phyloP scores from a whole-genome alignment of 2,797 vertebrate genomes.

The Microhierax caerulescens region DNA sequence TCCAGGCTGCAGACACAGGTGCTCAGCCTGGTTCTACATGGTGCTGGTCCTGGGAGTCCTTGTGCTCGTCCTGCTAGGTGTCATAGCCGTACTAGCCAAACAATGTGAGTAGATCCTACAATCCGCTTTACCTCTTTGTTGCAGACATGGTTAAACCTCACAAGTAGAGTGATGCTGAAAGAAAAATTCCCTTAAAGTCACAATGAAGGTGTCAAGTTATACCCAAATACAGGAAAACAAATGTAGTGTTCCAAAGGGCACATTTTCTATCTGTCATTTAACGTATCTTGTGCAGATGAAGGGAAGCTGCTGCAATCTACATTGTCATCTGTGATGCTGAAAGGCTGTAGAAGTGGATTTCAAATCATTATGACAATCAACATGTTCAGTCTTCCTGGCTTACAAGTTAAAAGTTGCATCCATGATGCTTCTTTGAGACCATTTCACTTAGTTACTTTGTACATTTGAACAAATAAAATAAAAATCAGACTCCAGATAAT shows the following conservation, averaged over 20 bases:
- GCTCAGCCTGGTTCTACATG: neutral
- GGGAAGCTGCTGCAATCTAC: neutral
- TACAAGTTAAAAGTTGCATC: neutral
- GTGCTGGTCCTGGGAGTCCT: neutral
- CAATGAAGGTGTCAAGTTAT: neutral
- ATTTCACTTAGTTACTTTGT: neutral
- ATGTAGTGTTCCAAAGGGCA: neutral
- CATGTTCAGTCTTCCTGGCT: neutral
- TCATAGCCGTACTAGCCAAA: neutral
- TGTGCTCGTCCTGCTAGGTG: neutral
- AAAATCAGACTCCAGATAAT: neutral
- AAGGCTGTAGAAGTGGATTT: neutral
- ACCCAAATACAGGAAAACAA: neutral
- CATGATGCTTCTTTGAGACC: neutral
- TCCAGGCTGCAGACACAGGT: neutral
- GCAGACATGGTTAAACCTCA: neutral
- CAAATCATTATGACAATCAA: neutral
- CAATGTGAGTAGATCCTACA: neutral
- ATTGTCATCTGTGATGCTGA: neutral
- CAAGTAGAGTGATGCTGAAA: neutral
- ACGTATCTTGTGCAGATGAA: neutral
- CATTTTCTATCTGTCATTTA: neutral
- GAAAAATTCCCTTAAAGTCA: accelerated
- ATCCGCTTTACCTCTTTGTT: neutral
- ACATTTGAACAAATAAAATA: neutral